phyloP scores from a whole-genome alignment of 2,888 invertebrate species.

The Ophioninae sp. region DNA sequence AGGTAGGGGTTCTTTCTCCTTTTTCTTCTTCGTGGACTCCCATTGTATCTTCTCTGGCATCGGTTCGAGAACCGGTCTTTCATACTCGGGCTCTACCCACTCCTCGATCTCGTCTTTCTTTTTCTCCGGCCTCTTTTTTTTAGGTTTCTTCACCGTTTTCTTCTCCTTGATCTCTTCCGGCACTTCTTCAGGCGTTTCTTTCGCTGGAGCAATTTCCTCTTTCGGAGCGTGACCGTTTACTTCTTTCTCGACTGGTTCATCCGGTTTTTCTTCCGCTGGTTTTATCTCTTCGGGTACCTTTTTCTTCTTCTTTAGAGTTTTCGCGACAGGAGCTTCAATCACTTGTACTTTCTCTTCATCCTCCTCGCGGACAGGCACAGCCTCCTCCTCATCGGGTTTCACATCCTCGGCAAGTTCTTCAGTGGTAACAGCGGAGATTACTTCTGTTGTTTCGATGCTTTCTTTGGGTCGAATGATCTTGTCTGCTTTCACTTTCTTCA shows the following conservation, averaged over 20 bases:
- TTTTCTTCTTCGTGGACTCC: conserved; percentile 75
- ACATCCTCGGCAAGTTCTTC: conserved; percentile 63
- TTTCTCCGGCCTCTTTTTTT: conserved; percentile 65
- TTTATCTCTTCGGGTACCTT: conserved; percentile 71
- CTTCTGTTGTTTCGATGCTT: conserved; percentile 69
- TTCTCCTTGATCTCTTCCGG: conserved; percentile 64
- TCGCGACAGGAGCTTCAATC: conserved; percentile 74
- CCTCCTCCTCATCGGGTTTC: conserved; percentile 59
- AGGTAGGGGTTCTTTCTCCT: conserved; percentile 67
- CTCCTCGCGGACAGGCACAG: conserved; percentile 67
- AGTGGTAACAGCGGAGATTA: conserved; percentile 66
- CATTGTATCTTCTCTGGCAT: conserved; percentile 79
- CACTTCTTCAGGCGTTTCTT: conserved; percentile 56
- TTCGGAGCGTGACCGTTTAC: conserved; percentile 62
- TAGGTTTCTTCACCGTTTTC: conserved; percentile 65
- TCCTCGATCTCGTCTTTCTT: conserved; percentile 71
- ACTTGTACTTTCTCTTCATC: conserved; percentile 70
- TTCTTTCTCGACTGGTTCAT: conserved; percentile 67
- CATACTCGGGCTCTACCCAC: conserved; percentile 79
- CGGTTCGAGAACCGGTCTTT: conserved; percentile 78
- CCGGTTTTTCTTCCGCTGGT: conserved; percentile 76
- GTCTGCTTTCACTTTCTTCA: conserved; percentile 66
- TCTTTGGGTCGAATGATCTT: conserved; percentile 64
- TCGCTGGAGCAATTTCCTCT: conserved; percentile 42
- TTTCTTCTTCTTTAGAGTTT: conserved; percentile 65